Base-by-base conservation (phyloP, 2,797 vertebrate genomes). In the Paramormyrops hopkinsi region DNA sequence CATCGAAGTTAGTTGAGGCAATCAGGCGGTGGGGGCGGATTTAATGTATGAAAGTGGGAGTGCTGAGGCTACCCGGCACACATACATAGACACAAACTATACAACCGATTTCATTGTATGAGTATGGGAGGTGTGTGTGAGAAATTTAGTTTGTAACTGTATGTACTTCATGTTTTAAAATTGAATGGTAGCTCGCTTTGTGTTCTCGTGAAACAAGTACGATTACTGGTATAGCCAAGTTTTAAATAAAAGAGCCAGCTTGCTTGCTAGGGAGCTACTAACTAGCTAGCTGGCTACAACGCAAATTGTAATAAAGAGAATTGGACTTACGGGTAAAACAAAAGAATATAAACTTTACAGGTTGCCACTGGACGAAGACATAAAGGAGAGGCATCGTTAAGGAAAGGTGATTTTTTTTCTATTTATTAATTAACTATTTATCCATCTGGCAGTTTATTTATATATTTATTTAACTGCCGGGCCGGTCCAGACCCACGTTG, bases 1-100 rank as follows among this genome's bases (percentile, higher is more conserved):
- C 88, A 94, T 95, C 92, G 94, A 93, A 95, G 94, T 93, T 92
- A 94, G 93, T 92, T 92, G 90, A 94, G 94, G 94, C 92, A 90
- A 92, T 89, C 88, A 88, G 73, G 88, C 88, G 93, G 93, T 88
- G 91, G 92, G 90, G 89, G 96, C 96, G 96, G 95, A 96, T 91
- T 95, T 94, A 93, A 94, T 79, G 89, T 79, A 88, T 91, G 90
- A 90, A 90, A 91, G 88, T 87, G 92, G 93, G 94, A 94, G 96
- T 95, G 91, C 91, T 95, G 91, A 90, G 94, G 84, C 93, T 91
- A 93, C 90, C 93, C 92, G 91, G 88, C 90, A 88, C 86, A 48
- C 86, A 93, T 89, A 89, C 92, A 90, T 91, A 89, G 92, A 92
- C 91, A 91, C 94, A 90, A 91, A 85, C 88, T 90, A 89, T 91